Base-by-base conservation (phyloP, 2,888 invertebrate genomes). In the Notodonta dromedarius region DNA sequence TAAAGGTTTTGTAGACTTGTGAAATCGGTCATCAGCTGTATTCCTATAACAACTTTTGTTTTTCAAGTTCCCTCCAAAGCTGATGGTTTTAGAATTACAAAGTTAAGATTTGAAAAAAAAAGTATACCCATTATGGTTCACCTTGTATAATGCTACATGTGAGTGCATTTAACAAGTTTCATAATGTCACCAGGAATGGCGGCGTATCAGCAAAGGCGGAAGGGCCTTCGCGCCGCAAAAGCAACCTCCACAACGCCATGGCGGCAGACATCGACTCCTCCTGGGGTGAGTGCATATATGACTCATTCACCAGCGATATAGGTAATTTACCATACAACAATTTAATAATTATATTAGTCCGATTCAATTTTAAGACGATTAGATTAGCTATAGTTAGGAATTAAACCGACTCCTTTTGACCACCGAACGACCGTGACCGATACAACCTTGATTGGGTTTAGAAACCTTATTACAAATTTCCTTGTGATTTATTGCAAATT, bases 221-320 rank as follows among this genome's bases (percentile, higher is more conserved):
- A 74, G 96, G 96, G 62, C 96, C 96, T 16, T 95, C 95, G 62
- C 93, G 96, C 75, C 95, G 96, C 70, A 96, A 96, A 83, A 96
- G 96, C 83, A 96, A 96, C 79, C 90, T 96, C 59, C 95, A 96
- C 81, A 95, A 95, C 83, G 91, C 94, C 67, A 89, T 93, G 91
- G 88, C 91, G 52, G 85, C 90, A 63, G 93, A 93, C 69, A 88
- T 91, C 84, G 93, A 93, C 72, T 77, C 86, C 55, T 92, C 93
- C 24, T 93, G 93, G 93, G 93, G 93, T 93, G 82, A 82, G 76
- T 67, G 42, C 35, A 35, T 9, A 32, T 14, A 24, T 56, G 9
- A 46, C 24, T 56, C n/a, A 16, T 42, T 9, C 46, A 12, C 9
- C 42, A 9, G 42, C 13, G 13, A 5, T 5, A 46, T n/a, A 6